Evolutionary conservation across 2,888 invertebrate species (phyloP).

Genomic region (Spicauda simplicius): DNA sequence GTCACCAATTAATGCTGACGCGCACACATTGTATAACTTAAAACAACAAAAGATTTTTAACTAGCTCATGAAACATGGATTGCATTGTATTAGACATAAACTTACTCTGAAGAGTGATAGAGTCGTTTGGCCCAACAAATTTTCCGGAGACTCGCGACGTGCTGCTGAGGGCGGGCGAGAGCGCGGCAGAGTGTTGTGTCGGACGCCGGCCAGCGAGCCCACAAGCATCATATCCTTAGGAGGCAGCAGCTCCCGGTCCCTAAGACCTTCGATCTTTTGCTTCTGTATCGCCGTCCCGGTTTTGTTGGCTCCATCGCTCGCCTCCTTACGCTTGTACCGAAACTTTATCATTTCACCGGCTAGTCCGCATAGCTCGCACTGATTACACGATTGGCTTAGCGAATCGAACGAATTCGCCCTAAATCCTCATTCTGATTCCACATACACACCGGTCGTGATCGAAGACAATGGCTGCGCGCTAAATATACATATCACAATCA

Average conservation of each 20-base stretch:
- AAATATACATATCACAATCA: slow-evolving; percentile 64
- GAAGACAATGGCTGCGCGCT: slow-evolving; percentile 71
- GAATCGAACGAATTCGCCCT: slow-evolving; percentile 49
- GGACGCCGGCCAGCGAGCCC: slow-evolving; percentile 70
- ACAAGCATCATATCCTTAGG: slow-evolving; percentile 75
- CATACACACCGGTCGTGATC: slow-evolving; percentile 57
- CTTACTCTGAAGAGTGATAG: slow-evolving; percentile 78
- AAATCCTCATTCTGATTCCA: slow-evolving; percentile 59
- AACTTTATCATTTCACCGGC: slow-evolving; percentile 86
- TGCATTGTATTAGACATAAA: slow-evolving; percentile 40
- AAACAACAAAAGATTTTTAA: no score
- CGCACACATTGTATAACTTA: no score
- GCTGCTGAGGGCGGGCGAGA: slow-evolving; percentile 65
- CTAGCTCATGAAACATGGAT: no score
- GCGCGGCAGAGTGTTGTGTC: slow-evolving; percentile 77
- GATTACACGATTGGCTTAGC: slow-evolving; percentile 50
- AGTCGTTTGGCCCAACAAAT: slow-evolving; percentile 68
- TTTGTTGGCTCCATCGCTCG: slow-evolving; percentile 56
- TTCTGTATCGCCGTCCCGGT: slow-evolving; percentile 72
- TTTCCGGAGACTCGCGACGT: slow-evolving; percentile 57
- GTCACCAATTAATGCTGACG: no score
- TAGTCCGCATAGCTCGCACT: slow-evolving; percentile 67
- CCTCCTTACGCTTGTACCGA: slow-evolving; percentile 87
- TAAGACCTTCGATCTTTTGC: slow-evolving; percentile 77
- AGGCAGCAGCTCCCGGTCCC: slow-evolving; percentile 74